These are phyloP conservation scores for Muricea muricata DNA, from an alignment of 92 coral and sea anemone species.

Conservation along the genomic window DNA sequence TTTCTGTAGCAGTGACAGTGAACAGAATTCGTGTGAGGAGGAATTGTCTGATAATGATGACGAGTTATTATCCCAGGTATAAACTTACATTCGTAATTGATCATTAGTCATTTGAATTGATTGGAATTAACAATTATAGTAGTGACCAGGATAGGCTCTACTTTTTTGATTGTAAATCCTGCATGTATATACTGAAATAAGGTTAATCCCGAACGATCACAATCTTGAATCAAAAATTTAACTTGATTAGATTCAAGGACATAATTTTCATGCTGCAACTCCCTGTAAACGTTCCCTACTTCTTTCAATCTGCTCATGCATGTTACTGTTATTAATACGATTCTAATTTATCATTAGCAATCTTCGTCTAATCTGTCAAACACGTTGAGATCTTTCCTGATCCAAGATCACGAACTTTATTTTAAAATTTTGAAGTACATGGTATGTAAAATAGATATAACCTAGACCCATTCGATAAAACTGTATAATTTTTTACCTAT, in stretches of 20 bases:
- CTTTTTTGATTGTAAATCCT: not conserved
- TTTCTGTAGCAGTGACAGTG: conserved; percentile 3
- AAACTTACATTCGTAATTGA: too few relatives aligned
- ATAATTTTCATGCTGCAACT: too few relatives aligned
- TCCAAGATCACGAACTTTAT: conserved; percentile 69
- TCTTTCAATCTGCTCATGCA: too few relatives aligned
- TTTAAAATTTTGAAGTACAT: conserved; percentile 69
- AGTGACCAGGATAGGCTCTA: not conserved
- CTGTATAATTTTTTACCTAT: too few relatives aligned
- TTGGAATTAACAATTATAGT: too few relatives aligned
- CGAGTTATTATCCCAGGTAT: conserved; percentile 1
- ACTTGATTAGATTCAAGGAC: too few relatives aligned
- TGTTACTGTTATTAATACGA: not conserved
- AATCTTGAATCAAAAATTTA: too few relatives aligned
- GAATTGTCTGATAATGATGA: conserved; percentile 6
- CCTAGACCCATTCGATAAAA: too few relatives aligned
- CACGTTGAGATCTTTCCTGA: conserved; percentile 64
- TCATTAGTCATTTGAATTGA: too few relatives aligned
- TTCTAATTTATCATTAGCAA: too few relatives aligned
- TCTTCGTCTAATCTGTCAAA: conserved; percentile 64
- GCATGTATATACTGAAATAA: not conserved
- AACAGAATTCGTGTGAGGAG: not conserved
- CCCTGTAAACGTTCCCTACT: too few relatives aligned
- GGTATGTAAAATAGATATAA: conserved; percentile 62
- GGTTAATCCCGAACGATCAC: too few relatives aligned